These are phyloP conservation scores for Gobionotothen gibberifrons DNA, from an alignment of 2,797 vertebrate genomes.

Conservation along the genomic window DNA sequence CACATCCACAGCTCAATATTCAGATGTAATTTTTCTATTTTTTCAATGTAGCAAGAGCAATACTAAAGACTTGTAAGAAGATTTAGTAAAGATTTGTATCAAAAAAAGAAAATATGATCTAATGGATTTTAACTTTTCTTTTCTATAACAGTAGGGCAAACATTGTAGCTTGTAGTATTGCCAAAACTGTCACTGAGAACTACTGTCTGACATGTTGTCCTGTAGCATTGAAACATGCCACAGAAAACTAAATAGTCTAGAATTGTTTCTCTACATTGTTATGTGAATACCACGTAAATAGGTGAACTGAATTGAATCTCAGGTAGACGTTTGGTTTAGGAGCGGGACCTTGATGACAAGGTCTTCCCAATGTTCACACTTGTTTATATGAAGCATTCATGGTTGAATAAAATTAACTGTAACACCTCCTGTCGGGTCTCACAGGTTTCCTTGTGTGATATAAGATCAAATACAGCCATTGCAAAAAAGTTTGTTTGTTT, in stretches of 20 bases:
- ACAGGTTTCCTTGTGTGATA: slow-evolving; percentile 46
- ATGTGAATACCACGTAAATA: slow-evolving; percentile 73
- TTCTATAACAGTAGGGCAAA: slow-evolving; percentile 70
- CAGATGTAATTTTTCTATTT: slow-evolving; percentile 80
- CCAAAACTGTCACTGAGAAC: slow-evolving; percentile 69
- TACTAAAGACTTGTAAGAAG: slow-evolving; percentile 75
- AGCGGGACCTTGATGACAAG: slow-evolving; percentile 64
- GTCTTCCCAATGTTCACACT: slow-evolving; percentile 77
- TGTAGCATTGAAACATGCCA: slow-evolving; percentile 74
- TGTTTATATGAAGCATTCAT: slow-evolving; percentile 74
- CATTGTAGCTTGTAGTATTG: slow-evolving; percentile 77
- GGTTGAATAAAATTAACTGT: slow-evolving; percentile 80
- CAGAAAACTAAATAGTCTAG: slow-evolving; percentile 71
- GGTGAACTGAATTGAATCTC: slow-evolving; percentile 79
- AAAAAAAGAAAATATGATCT: slow-evolving; percentile 38
- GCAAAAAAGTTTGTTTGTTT: slow-evolving; percentile 33
- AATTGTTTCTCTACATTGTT: slow-evolving; percentile 70
- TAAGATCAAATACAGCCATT: slow-evolving; percentile 27
- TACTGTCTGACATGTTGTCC: slow-evolving; percentile 68
- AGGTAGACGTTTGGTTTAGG: slow-evolving; percentile 81
- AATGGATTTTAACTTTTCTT: slow-evolving; percentile 50
- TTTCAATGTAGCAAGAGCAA: slow-evolving; percentile 82
- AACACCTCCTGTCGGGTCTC: slow-evolving; percentile 59
- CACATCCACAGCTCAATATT: slow-evolving; percentile 69
- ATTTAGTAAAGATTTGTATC: slow-evolving; percentile 73